Evolutionary conservation across 2,113 vertebrate species (phyloP), one percentile per base, ranked within the genome.

Genomic region (Phalacrocorax carbo): DNA sequence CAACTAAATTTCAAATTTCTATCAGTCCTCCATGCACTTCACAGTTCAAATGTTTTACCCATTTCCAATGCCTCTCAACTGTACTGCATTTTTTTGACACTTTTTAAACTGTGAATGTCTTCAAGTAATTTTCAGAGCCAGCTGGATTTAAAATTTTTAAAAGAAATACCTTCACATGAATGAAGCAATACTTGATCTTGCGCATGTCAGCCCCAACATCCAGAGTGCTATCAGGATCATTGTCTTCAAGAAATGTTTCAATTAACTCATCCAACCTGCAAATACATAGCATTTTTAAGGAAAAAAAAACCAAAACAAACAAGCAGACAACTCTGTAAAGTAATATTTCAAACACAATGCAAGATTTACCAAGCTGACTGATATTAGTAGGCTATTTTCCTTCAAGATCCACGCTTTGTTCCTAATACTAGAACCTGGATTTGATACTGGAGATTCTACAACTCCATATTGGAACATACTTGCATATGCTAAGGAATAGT

Each of bases 151-250:
- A 38, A 38, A 25, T 2, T 2, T 57, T 84, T n/a, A 19, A 40
- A 72, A 68, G 55, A 72, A 75, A 65, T 98, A 99, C 99, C 99
- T 99, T 99, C 58, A 99, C 90, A 78, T 97, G 79, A 84, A 73
- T 34, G 96, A 99, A 99, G 96, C 98, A 99, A 96, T 98, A 93
- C 54, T 99, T 98, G 87, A 99, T 99, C 97, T 99, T 99, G 92
- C 99, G 98, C 98, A 99, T 99, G 94, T 99, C 99, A 46, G 99
- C 93, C 55, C 99, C 99, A 92, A 99, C 92, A 40, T 99, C 98
- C 57, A 99, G 96, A 55, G 92, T 97, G 44, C 95, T 98, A 15
- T 99, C 98, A 69, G 98, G 98, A 95, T 99, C 99, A 34, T 96
- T 90, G 85, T 99, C 99, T 87, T 99, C 94, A 12, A 99, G 86